phyloP scores from a whole-genome alignment of 1,140 invertebrate genomes.

The Drosophila eugracilis region DNA sequence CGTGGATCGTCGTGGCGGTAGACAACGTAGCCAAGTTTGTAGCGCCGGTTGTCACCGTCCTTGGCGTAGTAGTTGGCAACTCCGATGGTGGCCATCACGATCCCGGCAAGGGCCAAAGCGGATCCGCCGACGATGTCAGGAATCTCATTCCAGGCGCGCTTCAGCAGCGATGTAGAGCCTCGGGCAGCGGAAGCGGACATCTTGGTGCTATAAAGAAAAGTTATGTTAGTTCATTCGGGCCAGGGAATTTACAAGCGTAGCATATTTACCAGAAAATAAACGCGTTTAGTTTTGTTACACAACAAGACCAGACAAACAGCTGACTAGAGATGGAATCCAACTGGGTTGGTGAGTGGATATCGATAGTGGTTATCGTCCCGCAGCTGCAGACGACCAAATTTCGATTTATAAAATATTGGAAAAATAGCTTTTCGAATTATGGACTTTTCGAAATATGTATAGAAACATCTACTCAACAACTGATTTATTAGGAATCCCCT shows the following conservation, averaged over 20 bases:
- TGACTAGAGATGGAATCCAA: constrained; percentile 30
- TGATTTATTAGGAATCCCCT: not conserved
- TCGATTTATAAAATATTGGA: not conserved
- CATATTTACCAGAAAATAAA: constrained; percentile 56
- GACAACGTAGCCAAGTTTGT: constrained; percentile 87
- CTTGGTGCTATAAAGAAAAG: constrained; percentile 26
- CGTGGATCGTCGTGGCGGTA: constrained; percentile 88
- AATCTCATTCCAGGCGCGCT: constrained; percentile 88
- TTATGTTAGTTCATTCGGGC: not conserved
- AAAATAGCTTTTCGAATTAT: not conserved
- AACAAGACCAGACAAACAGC: constrained; percentile 43
- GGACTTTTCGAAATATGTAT: too few species aligned
- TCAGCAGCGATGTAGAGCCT: constrained; percentile 83
- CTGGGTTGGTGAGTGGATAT: too few species aligned
- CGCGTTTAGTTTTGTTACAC: constrained; percentile 55
- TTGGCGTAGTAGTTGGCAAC: constrained; percentile 86
- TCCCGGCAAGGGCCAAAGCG: constrained; percentile 85
- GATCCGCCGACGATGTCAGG: constrained; percentile 87
- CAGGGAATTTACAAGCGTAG: not conserved
- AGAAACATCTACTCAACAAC: not conserved
- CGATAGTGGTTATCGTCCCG: not conserved
- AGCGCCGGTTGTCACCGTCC: constrained; percentile 88
- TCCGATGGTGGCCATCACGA: constrained; percentile 85
- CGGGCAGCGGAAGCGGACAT: constrained; percentile 75
- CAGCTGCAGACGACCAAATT: not conserved